A percentile compares a stretch with the other conserved stretches of the same genome.
Conservation (phyloP, 2,113 vertebrate genomes). For the Cettia cetti region DNA sequence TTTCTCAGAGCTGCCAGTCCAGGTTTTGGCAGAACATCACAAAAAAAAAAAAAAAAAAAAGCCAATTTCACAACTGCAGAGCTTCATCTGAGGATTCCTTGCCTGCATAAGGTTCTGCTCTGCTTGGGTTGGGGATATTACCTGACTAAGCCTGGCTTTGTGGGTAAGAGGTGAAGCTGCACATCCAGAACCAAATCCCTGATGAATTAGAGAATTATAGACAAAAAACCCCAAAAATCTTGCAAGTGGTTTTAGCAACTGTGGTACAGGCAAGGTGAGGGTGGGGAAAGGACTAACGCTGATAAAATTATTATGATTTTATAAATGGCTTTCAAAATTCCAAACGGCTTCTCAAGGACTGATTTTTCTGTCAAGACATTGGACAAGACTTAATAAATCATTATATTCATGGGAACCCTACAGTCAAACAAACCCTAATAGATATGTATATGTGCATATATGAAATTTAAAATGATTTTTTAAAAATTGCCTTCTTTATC, state of each 20-base stretch:
- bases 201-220: neutral
- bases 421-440: neutral
- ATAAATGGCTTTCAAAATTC: neutral
- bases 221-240: neutral
- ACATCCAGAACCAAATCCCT: neutral
- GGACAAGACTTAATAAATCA: neutral
- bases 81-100: neutral
- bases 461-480: neutral
- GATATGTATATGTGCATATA: neutral
- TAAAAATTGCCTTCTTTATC: neutral
- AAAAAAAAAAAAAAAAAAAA: neutral
- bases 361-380: neutral
- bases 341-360: neutral
- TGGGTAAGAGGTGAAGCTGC: neutral
- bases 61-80: neutral
- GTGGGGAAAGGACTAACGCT: neutral
- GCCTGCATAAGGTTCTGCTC: neutral
- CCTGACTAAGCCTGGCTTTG: neutral
- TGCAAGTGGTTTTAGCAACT: neutral
- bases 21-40: neutral
- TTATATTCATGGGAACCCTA: neutral
- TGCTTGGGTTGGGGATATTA: neutral
- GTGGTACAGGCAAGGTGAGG: neutral
- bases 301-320: neutral
- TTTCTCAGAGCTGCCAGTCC: neutral